A percentile compares a stretch with the other conserved stretches of the same genome.
phyloP scores from a whole-genome alignment of 1,140 invertebrate genomes.

The Megathymus violae region DNA sequence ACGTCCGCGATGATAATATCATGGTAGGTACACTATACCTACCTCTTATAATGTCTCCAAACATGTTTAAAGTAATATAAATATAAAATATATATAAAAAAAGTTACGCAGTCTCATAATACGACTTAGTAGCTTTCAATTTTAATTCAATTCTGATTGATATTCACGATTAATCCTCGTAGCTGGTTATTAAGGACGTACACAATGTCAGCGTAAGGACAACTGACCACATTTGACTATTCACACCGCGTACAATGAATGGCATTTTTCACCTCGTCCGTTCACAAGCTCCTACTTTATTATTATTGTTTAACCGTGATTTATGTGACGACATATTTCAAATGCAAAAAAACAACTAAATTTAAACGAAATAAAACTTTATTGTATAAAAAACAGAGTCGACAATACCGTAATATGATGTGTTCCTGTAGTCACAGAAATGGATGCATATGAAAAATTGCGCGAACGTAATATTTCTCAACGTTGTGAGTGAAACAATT shows the following conservation, averaged over 20 bases:
- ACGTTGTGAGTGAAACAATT: slow-evolving; percentile 56
- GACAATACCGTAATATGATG: neutral
- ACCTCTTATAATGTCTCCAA: no score
- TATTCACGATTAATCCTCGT: slow-evolving; percentile 44
- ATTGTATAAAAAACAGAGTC: neutral
- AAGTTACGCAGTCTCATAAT: slow-evolving; percentile 2
- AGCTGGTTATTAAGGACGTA: slow-evolving; percentile 43
- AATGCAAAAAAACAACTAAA: slow-evolving; percentile 23
- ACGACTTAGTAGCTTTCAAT: no score
- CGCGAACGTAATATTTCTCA: slow-evolving; percentile 63
- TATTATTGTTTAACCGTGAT: slow-evolving; percentile 77
- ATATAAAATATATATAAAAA: neutral
- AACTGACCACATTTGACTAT: slow-evolving; percentile 58
- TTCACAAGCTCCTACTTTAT: slow-evolving; percentile 55
- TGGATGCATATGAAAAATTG: slow-evolving; percentile 46
- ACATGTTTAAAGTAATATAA: no score
- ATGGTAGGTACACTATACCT: no score
- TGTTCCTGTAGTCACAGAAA: slow-evolving; percentile 38
- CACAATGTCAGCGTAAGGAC: slow-evolving; percentile 56
- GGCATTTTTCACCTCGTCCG: slow-evolving; percentile 65
- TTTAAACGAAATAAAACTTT: neutral
- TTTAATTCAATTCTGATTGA: slow-evolving; percentile 6
- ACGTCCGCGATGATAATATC: no score
- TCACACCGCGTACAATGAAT: slow-evolving; percentile 62
- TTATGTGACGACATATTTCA: slow-evolving; percentile 60